phyloP scores from a whole-genome alignment of 2,888 invertebrate genomes.

The Lasius fuliginosus region DNA sequence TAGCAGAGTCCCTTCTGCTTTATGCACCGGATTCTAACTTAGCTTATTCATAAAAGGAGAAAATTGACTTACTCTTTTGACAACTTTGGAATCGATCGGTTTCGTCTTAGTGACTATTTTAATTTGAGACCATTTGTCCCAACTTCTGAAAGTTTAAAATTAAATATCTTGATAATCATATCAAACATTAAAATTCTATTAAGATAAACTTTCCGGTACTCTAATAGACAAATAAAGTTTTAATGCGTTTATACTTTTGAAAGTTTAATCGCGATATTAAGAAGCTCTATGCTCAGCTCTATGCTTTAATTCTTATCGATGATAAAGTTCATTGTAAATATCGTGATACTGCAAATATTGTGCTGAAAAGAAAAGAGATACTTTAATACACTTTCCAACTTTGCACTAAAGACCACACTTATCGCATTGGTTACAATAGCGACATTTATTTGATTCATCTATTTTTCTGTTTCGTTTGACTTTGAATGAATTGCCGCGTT shows the following conservation, averaged over 20 bases:
- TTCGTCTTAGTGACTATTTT: slow-evolving; percentile 29
- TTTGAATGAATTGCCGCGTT: slow-evolving; percentile 51
- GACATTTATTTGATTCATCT: slow-evolving; percentile 31
- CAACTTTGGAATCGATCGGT: slow-evolving; percentile 22
- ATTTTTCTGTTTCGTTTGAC: slow-evolving; percentile 50
- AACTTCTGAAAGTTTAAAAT: slow-evolving; percentile 35
- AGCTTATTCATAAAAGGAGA: not conserved
- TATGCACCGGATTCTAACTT: not conserved
- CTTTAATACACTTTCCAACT: not conserved
- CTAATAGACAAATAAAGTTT: slow-evolving; percentile 50
- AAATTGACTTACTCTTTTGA: slow-evolving; percentile 14
- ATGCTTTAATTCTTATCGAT: slow-evolving; percentile 20
- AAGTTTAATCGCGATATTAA: slow-evolving; percentile 42
- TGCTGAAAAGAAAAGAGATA: not conserved
- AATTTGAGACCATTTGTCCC: slow-evolving; percentile 14
- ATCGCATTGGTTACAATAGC: slow-evolving; percentile 15
- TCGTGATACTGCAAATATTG: not conserved
- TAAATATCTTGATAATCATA: slow-evolving; percentile 43
- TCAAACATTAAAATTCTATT: slow-evolving; percentile 44
- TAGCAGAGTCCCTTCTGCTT: not conserved
- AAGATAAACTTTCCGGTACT: slow-evolving; percentile 38
- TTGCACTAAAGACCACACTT: not conserved
- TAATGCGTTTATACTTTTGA: slow-evolving; percentile 27
- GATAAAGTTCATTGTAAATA: slow-evolving; percentile 13
- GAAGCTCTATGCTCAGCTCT: slow-evolving; percentile 25